These are phyloP conservation scores for Pseudopodoces humilis DNA, from an alignment of 2,113 vertebrate genomes.

Conservation along the genomic window DNA sequence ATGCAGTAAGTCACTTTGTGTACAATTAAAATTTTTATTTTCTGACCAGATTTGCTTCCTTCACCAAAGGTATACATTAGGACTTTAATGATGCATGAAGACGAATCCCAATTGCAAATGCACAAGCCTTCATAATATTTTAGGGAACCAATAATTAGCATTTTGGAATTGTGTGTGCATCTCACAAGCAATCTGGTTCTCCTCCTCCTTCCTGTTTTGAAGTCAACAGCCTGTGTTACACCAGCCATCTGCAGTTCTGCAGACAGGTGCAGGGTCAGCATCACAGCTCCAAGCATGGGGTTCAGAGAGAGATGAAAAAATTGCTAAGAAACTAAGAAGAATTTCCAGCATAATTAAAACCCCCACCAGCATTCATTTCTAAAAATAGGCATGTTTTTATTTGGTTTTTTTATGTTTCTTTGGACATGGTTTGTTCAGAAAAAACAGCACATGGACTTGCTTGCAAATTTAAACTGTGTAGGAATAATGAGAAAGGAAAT, in stretches of 20 bases:
- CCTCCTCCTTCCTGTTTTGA: constrained; percentile 77
- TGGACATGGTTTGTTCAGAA: background rate
- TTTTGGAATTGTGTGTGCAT: constrained; percentile 67
- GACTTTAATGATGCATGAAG: constrained; percentile 57
- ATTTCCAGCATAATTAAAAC: background rate
- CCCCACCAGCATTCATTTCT: background rate
- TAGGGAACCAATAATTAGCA: constrained; percentile 72
- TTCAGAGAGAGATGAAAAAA: constrained; percentile 57
- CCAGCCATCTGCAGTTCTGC: constrained; percentile 73
- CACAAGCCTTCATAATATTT: constrained; percentile 58
- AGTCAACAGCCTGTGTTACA: constrained; percentile 70
- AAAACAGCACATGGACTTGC: background rate
- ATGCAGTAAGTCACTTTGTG: background rate
- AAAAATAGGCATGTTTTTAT: background rate
- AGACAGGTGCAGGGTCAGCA: constrained; percentile 75
- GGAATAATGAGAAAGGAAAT: background rate
- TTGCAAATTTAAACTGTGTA: background rate
- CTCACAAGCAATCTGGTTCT: constrained; percentile 70
- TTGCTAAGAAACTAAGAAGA: constrained; percentile 55
- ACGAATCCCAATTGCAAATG: constrained; percentile 54
- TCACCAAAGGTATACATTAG: constrained; percentile 45
- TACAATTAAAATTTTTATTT: constrained; percentile 11
- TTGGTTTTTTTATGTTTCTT: background rate
- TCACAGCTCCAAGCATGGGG: constrained; percentile 51
- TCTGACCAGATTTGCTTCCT: constrained; percentile 24